phyloP scores from a whole-genome alignment of 2,888 invertebrate genomes.

The Salpingus planirostris region DNA sequence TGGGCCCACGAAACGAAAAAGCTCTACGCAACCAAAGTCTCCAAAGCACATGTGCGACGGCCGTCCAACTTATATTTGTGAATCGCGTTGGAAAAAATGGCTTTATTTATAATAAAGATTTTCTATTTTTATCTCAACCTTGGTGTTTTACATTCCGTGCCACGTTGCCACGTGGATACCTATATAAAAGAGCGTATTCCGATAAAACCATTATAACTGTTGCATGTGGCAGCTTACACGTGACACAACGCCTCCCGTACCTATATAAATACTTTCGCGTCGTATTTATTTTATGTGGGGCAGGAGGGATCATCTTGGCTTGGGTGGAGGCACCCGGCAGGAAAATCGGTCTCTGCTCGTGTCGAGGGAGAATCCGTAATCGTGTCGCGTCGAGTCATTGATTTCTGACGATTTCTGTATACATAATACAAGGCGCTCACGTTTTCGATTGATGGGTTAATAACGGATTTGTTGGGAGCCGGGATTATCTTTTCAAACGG shows the following conservation, averaged over 20 bases:
- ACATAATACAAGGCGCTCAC: too few relatives aligned
- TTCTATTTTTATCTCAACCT: constrained; percentile 41
- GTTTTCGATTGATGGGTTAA: too few relatives aligned
- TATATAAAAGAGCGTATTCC: too few relatives aligned
- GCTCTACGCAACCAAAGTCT: constrained; percentile 17
- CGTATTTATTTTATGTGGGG: too few relatives aligned
- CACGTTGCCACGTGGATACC: constrained; percentile 34
- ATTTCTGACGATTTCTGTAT: too few relatives aligned
- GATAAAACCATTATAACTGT: constrained; percentile 33
- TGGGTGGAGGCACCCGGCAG: too few relatives aligned
- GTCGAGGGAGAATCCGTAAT: too few relatives aligned
- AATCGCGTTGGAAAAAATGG: constrained; percentile 33
- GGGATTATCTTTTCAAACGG: constrained; percentile 4
- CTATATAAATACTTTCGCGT: too few relatives aligned
- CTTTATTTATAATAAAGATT: constrained; percentile 42
- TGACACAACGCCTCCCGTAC: too few relatives aligned
- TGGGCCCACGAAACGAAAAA: constrained; percentile 17
- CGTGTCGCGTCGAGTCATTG: too few relatives aligned
- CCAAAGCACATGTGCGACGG: constrained; percentile 18
- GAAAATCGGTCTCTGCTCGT: too few relatives aligned
- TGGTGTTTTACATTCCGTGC: constrained; percentile 38
- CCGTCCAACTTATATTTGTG: constrained; percentile 29
- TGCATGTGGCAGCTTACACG: constrained; percentile 24
- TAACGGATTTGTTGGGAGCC: background rate
- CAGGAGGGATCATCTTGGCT: too few relatives aligned